A percentile compares a stretch with the other conserved stretches of the same genome.
Conservation (phyloP, 2,113 vertebrate species). For the Manacus vitellinus region DNA sequence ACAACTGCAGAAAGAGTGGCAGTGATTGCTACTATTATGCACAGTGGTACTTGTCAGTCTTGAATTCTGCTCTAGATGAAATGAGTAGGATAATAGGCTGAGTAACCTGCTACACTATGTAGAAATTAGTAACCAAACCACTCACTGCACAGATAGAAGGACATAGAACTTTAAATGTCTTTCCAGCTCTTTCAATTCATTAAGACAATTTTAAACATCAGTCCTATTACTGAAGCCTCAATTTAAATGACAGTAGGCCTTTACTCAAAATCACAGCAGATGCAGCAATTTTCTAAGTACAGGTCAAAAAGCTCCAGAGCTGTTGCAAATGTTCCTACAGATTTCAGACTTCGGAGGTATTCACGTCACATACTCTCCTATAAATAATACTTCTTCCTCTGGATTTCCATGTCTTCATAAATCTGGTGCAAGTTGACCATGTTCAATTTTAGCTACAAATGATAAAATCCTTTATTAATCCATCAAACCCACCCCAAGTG, state of each 20-base stretch:
- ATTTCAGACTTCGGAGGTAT: not conserved
- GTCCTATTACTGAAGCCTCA: conserved; percentile 1
- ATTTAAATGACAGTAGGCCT: conserved; percentile 4
- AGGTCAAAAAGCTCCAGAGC: not conserved
- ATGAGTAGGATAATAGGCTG: not conserved
- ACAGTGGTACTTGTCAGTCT: not conserved
- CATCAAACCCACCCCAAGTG: not conserved
- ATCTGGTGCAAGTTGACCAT: not conserved
- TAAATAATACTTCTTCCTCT: not conserved
- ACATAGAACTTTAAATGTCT: not conserved
- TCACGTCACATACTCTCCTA: not conserved
- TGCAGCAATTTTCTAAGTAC: not conserved
- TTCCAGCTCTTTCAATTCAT: conserved; percentile 2
- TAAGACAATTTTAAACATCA: conserved; percentile 37
- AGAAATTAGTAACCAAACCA: conserved; percentile 27
- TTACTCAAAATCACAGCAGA: conserved; percentile 17
- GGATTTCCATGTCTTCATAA: not conserved
- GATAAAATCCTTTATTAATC: not conserved
- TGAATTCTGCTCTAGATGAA: not conserved
- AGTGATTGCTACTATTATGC: not conserved
- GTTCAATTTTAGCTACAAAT: not conserved
- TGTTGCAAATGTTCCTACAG: not conserved
- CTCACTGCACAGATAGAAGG: not conserved
- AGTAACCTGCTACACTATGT: not conserved
- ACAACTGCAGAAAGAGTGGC: not conserved